These are phyloP conservation scores for Arremon aurantiirostris DNA, from an alignment of 2,797 vertebrate genomes.

Conservation along the genomic window DNA sequence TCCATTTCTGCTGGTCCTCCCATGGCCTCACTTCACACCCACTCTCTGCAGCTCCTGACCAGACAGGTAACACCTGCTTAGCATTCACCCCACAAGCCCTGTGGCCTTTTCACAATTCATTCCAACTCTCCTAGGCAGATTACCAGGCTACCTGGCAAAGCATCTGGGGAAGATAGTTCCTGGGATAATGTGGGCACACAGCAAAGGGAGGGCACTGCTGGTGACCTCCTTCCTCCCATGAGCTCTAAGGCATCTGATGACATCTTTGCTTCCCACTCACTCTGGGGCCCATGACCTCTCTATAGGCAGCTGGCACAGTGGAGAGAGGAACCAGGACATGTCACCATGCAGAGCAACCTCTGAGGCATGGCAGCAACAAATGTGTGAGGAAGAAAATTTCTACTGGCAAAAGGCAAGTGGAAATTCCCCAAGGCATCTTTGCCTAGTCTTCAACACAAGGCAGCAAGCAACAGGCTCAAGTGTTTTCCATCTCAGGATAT, in stretches of 20 bases:
- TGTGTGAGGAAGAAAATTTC: background rate
- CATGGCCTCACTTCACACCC: background rate
- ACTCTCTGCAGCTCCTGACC: background rate
- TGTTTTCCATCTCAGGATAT: background rate
- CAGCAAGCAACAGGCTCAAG: background rate
- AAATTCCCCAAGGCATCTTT: background rate
- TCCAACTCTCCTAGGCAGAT: background rate
- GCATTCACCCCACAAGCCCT: background rate
- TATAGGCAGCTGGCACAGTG: rapidly evolving
- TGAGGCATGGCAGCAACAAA: background rate
- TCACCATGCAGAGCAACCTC: background rate
- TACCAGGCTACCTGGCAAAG: background rate
- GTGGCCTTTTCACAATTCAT: background rate
- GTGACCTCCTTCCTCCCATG: background rate
- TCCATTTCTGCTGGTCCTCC: background rate
- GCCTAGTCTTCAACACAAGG: background rate
- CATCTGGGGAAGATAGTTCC: background rate
- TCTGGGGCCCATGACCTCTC: rapidly evolving
- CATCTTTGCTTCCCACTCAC: rapidly evolving
- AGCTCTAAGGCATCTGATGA: background rate
- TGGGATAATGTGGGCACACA: background rate
- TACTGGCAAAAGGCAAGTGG: background rate
- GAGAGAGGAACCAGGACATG: background rate
- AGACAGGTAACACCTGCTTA: background rate
- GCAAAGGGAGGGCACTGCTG: background rate